These are phyloP conservation scores for Lacerta bilineata DNA, from an alignment of 2,797 vertebrate species.

Conservation along the genomic window DNA sequence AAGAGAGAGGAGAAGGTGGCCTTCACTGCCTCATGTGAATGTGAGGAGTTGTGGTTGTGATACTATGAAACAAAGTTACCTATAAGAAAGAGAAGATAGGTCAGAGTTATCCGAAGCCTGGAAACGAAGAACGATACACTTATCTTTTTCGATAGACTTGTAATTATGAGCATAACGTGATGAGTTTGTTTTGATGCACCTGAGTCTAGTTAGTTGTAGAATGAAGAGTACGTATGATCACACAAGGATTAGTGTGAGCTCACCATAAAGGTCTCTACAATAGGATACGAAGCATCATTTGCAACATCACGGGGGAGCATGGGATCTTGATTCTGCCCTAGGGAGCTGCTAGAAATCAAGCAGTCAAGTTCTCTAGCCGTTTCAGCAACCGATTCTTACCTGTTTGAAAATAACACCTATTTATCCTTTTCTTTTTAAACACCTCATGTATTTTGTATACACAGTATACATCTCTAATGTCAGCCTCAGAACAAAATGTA, in stretches of 20 bases:
- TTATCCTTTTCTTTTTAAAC: not conserved
- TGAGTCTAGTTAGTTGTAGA: not conserved
- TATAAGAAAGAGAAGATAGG: conserved; percentile 53
- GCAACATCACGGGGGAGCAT: not conserved
- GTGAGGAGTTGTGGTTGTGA: accelerated
- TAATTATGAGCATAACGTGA: too few species aligned
- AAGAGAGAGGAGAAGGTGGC: conserved; percentile 9
- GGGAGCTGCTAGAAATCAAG: not conserved
- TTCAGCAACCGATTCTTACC: conserved; percentile 47
- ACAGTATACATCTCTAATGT: conserved; percentile 59
- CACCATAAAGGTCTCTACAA: not conserved
- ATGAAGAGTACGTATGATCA: not conserved
- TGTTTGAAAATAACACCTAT: conserved; percentile 52
- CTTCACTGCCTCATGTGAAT: conserved; percentile 50
- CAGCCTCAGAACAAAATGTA: not conserved
- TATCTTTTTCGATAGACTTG: too few species aligned
- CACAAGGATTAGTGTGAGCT: not conserved
- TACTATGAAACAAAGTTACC: not conserved
- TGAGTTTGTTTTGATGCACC: not conserved
- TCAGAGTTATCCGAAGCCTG: conserved; percentile 46
- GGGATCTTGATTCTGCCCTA: not conserved
- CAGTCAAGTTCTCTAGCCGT: conserved; percentile 12
- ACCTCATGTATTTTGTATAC: conserved; percentile 52
- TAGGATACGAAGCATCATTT: not conserved
- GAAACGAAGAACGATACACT: conserved; percentile 11